Evolutionary conservation across 2,888 invertebrate species (phyloP), one percentile per base, ranked within the genome.

Genomic region (Rhogogaster chlorosoma): DNA sequence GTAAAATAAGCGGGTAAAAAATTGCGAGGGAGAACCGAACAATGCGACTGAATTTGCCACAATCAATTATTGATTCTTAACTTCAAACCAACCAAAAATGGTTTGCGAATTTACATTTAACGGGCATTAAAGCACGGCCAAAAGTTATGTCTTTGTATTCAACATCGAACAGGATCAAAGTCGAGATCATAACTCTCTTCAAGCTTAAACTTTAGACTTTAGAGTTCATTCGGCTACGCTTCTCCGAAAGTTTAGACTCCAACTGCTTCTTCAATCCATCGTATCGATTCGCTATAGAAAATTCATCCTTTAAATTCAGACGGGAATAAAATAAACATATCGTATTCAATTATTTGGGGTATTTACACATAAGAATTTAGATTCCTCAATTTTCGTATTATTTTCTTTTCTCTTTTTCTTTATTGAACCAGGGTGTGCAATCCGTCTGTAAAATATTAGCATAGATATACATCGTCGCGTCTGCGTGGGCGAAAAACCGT

Each of bases 1-100:
- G 77, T 77, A 77, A 77, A 77, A 77, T n/a, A 77, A 77, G 49
- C 49, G 49, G 29, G 49, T 77, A 29, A 15, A 77, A 77, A 49
- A 29, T 77, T 38, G 26, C 12, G 12, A 49, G 77, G 77, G 49
- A 18, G 29, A n/a, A 77, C 7, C 45, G 77, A 77, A 77, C 22
- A 49, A 77, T 77, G 49, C 32, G 18, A 49, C 77, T 49, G 49
- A n/a, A 77, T 77, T 49, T 15, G 53, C n/a, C 77, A 53, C 77
- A 77, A n/a, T 49, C 29, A 77, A 77, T 77, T 42, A 42, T 73
- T 18, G 77, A 53, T 38, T 77, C 49, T 22, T 32, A 29, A 77
- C 53, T 77, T 77, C 18, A 10, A 73, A 22, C 42, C 22, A 73
- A 29, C 42, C 1, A 32, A 32, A 67, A 18, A 32, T 32, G 18